Evolutionary conservation across 2,113 vertebrate species (phyloP).

Genomic region (Crocuta crocuta): DNA sequence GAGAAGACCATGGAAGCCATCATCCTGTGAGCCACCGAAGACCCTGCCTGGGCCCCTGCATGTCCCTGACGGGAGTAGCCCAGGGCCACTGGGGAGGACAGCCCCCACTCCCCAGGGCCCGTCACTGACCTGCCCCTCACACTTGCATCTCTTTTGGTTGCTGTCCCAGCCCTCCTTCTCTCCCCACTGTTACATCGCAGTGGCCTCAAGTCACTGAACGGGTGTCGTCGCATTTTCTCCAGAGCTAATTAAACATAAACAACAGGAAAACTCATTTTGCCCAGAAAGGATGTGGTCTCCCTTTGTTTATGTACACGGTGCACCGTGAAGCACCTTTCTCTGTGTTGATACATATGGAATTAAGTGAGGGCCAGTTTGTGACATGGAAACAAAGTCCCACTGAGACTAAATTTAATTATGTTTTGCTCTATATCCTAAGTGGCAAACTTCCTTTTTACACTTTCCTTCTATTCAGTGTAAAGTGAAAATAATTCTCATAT

Average conservation of each 20-base stretch:
- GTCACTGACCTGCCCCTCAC: fast-evolving
- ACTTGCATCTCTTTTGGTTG: background rate
- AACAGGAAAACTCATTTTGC: background rate
- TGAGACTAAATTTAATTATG: background rate
- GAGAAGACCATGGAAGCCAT: background rate
- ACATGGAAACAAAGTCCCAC: background rate
- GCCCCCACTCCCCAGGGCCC: background rate
- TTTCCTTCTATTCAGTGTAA: background rate
- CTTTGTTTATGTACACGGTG: background rate
- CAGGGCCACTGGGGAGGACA: background rate
- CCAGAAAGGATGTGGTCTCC: background rate
- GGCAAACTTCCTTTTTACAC: too few relatives aligned
- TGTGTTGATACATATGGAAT: fast-evolving
- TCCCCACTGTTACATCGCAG: background rate
- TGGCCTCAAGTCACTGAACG: background rate
- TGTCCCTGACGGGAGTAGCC: background rate
- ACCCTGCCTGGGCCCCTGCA: fast-evolving
- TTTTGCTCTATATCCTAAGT: background rate
- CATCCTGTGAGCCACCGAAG: background rate
- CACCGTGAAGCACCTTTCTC: background rate
- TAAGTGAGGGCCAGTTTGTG: background rate
- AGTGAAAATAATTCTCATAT: background rate
- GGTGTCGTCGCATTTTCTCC: background rate
- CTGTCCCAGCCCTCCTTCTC: background rate
- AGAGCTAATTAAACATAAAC: slow-evolving; percentile 17